These are phyloP conservation scores for Scaptomyza flava DNA, from an alignment of 2,888 invertebrate genomes.

Conservation along the genomic window DNA sequence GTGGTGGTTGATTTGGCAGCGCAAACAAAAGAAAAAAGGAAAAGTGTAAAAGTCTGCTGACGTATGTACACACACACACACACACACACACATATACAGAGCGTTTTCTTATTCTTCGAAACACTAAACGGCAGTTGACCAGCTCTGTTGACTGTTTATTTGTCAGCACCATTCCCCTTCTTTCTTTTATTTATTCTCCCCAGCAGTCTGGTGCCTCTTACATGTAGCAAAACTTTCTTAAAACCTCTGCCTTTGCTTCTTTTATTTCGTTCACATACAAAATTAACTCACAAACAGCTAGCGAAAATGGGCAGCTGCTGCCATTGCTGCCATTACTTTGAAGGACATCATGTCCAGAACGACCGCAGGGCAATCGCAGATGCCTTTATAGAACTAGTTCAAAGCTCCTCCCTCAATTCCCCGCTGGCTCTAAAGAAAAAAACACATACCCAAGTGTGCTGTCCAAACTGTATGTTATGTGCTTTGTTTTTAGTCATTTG, in stretches of 20 bases:
- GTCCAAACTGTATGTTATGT: slow-evolving; percentile 38
- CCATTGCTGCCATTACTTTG: slow-evolving; percentile 6
- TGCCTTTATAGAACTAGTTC: slow-evolving; percentile 47
- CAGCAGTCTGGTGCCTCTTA: neutral
- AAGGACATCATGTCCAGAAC: slow-evolving; percentile 43
- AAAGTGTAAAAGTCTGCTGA: slow-evolving; percentile 64
- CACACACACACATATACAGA: slow-evolving; percentile 11
- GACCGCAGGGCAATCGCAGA: slow-evolving; percentile 40
- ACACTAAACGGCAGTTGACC: slow-evolving; percentile 38
- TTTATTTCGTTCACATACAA: slow-evolving; percentile 20
- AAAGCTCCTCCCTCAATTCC: neutral
- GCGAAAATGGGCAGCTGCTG: slow-evolving; percentile 15
- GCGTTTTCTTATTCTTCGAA: slow-evolving; percentile 10
- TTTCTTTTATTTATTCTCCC: neutral
- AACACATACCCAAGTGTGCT: slow-evolving; percentile 32
- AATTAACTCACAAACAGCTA: slow-evolving; percentile 39
- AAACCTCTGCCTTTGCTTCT: slow-evolving; percentile 16
- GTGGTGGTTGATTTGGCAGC: slow-evolving; percentile 71
- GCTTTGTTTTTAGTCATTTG: slow-evolving; percentile 58
- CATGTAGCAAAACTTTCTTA: slow-evolving; percentile 23
- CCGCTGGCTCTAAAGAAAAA: neutral
- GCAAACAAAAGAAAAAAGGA: slow-evolving; percentile 59
- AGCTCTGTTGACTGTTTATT: slow-evolving; percentile 60
- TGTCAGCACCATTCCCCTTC: slow-evolving; percentile 29
- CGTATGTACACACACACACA: slow-evolving; percentile 51